Evolutionary conservation across 1,140 invertebrate genomes (phyloP), one percentile per base, ranked within the genome.

Genomic region (Papilio polytes): DNA sequence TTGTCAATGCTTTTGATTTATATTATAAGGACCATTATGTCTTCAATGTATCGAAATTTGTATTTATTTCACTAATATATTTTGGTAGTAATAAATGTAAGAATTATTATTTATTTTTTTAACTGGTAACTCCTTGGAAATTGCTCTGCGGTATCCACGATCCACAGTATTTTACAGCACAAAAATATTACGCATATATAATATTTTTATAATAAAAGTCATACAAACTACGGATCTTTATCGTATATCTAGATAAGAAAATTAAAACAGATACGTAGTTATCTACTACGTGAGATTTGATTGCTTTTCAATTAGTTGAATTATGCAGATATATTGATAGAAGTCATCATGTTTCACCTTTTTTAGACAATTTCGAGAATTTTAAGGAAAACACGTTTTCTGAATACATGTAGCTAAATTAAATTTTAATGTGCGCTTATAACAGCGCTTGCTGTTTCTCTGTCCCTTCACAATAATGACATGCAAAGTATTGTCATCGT

Each of bases 41-140:
- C 26, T 66, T 31, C 22, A 66, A 26, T 63, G 59, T 66, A 66
- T 66, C 63, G 63, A 66, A 66, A 66, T 36, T 66, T 66, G 22
- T 66, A 66, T 66, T 66, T 66, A 66, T 31, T 66, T 26, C 6
- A 10, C n/a, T 66, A 66, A 26, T 66, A 6, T 66, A 66, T 18
- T 66, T 31, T 66, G 1, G 63, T 22, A 66, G 26, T 31, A 66
- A 66, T 15, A 31, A 66, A 63, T 63, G n/a, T 26, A 66, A 26
- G 26, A 31, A 66, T 66, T 31, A 66, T 31, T 66, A 15, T 66
- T 31, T 3, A 1, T 26, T 66, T 31, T 31, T 66, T 31, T 9
- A 3, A n/a, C 2, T n/a, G 51, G 18, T 53, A 53, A 53, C 18
- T 53, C 53, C 53, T 56, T 56, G 53, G 53, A n/a, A 56, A 18